A percentile compares a stretch with the other conserved stretches of the same genome.
Evolutionary conservation across 2,888 invertebrate species (phyloP).

Genomic region (Beris chalybata): DNA sequence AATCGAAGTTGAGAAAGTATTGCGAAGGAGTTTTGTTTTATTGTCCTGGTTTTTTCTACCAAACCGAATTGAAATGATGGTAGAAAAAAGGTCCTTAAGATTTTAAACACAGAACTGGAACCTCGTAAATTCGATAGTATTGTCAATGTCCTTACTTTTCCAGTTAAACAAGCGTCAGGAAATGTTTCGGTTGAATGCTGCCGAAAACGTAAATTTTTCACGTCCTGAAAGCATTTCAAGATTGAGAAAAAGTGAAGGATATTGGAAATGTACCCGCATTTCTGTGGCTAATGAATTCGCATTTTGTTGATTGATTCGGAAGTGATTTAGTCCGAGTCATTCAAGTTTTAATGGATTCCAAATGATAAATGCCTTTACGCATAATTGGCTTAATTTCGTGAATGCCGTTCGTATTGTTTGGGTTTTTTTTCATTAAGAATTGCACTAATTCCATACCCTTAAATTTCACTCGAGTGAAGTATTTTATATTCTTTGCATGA

Average conservation of each 20-base stretch:
- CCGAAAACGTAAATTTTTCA: neutral
- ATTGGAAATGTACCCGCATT: constrained; percentile 2
- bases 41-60: no score
- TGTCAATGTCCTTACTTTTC: constrained; percentile 1
- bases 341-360: constrained; percentile 36
- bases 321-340: constrained; percentile 33
- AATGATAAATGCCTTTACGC: constrained; percentile 37
- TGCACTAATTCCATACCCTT: no score
- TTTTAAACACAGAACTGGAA: no score
- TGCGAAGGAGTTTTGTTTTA: no score
- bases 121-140: no score
- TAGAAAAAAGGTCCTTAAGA: no score
- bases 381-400: constrained; percentile 1
- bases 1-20: no score
- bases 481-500: no score
- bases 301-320: constrained; percentile 31
- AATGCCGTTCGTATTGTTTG: neutral
- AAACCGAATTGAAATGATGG: no score
- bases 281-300: constrained; percentile 27
- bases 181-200: neutral
- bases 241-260: neutral
- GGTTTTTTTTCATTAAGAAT: no score
- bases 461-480: no score
- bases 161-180: neutral
- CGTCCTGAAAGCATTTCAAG: no score